These are phyloP conservation scores for Pogoniulus pusillus DNA, from an alignment of 2,797 vertebrate species.

Conservation along the genomic window DNA sequence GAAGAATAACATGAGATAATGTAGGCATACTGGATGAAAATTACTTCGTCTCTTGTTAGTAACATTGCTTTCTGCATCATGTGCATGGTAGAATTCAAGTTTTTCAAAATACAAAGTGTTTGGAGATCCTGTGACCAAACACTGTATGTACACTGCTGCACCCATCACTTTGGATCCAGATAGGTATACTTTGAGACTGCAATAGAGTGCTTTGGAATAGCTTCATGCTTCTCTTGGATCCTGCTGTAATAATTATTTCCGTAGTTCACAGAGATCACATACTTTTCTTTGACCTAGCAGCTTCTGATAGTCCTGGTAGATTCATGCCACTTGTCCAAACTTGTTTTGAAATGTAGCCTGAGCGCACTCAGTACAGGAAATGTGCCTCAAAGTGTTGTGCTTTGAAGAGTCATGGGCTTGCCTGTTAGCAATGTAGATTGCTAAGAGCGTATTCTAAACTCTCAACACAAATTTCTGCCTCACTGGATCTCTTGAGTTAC, in stretches of 20 bases:
- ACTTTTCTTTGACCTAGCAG: background rate
- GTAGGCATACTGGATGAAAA: background rate
- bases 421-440: background rate
- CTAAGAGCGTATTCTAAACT: background rate
- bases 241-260: background rate
- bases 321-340: background rate
- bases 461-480: conserved; percentile 37
- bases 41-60: background rate
- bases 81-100: background rate
- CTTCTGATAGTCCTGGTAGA: background rate
- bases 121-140: background rate
- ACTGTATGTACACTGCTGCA: background rate
- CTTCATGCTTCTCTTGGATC: background rate
- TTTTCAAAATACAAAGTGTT: background rate
- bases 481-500: background rate
- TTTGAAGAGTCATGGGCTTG: background rate
- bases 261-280: rapidly evolving
- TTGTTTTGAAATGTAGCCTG: background rate
- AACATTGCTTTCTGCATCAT: background rate
- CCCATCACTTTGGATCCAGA: background rate
- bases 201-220: background rate
- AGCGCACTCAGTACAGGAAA: background rate
- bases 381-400: background rate
- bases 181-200: background rate
- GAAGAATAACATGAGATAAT: background rate